Percentiles rank a stretch among this genome's conserved stretches.
phyloP scores from a whole-genome alignment of 2,797 vertebrate species.

The Pseudochirops corinnae region DNA sequence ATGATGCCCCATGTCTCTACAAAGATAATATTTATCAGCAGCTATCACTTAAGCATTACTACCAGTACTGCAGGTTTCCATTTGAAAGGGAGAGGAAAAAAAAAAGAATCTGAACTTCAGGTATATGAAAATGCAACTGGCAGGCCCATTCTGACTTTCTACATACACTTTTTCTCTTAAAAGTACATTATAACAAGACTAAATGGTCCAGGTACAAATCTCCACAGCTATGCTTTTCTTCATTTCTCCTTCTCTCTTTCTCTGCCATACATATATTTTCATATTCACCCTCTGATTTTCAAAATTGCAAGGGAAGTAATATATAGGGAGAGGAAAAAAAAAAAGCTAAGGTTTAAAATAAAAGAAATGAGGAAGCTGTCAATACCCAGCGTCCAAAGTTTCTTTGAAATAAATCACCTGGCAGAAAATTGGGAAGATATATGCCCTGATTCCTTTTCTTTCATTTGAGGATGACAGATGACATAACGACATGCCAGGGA shows the following conservation, averaged over 20 bases:
- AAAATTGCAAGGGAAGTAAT: slow-evolving; percentile 56
- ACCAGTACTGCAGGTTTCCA: slow-evolving; percentile 68
- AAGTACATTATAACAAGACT: not conserved
- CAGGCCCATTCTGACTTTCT: slow-evolving; percentile 50
- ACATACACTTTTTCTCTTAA: not conserved
- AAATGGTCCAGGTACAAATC: not conserved
- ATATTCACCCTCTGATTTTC: not conserved
- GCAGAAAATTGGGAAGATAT: slow-evolving; percentile 53
- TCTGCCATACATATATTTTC: not conserved
- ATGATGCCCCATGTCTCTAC: slow-evolving; percentile 76
- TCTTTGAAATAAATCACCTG: slow-evolving; percentile 50
- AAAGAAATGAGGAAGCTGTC: slow-evolving; percentile 64
- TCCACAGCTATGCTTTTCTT: not conserved
- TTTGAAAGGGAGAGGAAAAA: slow-evolving; percentile 57
- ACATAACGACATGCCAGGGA: slow-evolving; percentile 56
- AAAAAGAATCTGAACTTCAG: slow-evolving; percentile 65
- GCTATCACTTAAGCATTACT: slow-evolving; percentile 78
- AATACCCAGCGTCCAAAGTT: slow-evolving; percentile 51
- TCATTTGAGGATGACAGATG: slow-evolving; percentile 47
- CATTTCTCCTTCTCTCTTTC: not conserved
- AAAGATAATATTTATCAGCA: slow-evolving; percentile 85
- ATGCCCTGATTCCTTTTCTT: slow-evolving; percentile 47
- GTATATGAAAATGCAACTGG: slow-evolving; percentile 60
- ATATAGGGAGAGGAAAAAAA: not conserved
- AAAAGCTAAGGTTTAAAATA: slow-evolving; percentile 50